phyloP scores from a whole-genome alignment of 2,113 vertebrate genomes.

The Eolophus roseicapilla region DNA sequence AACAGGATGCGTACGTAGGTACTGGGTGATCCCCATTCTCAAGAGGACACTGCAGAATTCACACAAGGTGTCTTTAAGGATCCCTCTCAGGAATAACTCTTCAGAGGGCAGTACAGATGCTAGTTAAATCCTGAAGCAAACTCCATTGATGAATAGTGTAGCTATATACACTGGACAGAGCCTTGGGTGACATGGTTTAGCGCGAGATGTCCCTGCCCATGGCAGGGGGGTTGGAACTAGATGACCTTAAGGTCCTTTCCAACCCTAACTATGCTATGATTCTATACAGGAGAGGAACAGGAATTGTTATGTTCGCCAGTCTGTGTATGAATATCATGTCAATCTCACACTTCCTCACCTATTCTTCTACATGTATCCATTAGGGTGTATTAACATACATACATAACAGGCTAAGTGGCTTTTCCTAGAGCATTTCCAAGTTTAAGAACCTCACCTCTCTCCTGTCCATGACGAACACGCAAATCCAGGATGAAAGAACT shows the following conservation, averaged over 20 bases:
- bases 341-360: neutral
- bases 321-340: neutral
- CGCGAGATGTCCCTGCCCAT: too few species aligned
- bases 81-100: neutral
- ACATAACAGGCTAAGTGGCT: neutral
- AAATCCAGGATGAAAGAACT: neutral
- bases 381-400: neutral
- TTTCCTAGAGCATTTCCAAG: neutral
- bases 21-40: neutral
- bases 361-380: neutral
- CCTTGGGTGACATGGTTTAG: too few species aligned
- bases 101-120: neutral
- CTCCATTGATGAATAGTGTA: neutral
- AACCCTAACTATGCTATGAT: too few species aligned
- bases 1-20: fast-evolving
- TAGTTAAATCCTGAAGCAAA: neutral
- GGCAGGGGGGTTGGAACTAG: too few species aligned
- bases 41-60: neutral
- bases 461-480: neutral
- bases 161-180: neutral
- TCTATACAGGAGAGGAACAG: neutral
- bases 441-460: neutral
- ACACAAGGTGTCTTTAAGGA: neutral
- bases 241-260: too few species aligned
- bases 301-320: neutral